A percentile compares a stretch with the other conserved stretches of the same genome.
Evolutionary conservation across 2,113 vertebrate genomes (phyloP).

Genomic region (Melanerpes aurifrons): DNA sequence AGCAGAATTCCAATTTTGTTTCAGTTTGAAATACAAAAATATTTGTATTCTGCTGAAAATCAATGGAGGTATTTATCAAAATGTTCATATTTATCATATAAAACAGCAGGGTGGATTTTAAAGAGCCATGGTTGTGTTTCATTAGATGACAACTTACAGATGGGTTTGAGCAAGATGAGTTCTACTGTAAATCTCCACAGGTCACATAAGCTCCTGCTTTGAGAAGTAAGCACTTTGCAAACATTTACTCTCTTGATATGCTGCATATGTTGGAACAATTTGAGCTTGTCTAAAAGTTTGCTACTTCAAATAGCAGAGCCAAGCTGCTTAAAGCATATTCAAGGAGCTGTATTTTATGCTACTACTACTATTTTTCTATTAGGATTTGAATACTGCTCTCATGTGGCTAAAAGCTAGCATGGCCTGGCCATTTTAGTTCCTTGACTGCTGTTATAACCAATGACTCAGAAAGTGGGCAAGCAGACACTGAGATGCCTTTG

Average conservation of each 20-base stretch:
- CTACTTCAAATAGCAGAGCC: background rate
- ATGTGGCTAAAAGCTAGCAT: background rate
- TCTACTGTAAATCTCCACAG: background rate
- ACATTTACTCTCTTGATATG: background rate
- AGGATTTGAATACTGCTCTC: background rate
- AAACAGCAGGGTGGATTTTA: background rate
- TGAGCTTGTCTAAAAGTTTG: background rate
- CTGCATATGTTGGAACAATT: background rate
- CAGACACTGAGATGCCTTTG: background rate
- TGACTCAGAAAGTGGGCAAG: background rate
- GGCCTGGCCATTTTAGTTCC: background rate
- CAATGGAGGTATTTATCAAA: background rate
- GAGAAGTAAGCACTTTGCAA: background rate
- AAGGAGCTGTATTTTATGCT: background rate
- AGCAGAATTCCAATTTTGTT: background rate
- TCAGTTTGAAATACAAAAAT: background rate
- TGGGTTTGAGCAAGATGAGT: background rate
- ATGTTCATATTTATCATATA: background rate
- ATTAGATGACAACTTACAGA: background rate
- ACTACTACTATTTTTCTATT: background rate
- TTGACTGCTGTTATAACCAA: background rate
- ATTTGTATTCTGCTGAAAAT: background rate
- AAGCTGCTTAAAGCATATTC: background rate
- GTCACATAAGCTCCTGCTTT: background rate
- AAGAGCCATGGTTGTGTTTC: background rate